A percentile compares a stretch with the other conserved stretches of the same genome.
Evolutionary conservation across 2,797 vertebrate species (phyloP).

Genomic region (Peromyscus aztecus): DNA sequence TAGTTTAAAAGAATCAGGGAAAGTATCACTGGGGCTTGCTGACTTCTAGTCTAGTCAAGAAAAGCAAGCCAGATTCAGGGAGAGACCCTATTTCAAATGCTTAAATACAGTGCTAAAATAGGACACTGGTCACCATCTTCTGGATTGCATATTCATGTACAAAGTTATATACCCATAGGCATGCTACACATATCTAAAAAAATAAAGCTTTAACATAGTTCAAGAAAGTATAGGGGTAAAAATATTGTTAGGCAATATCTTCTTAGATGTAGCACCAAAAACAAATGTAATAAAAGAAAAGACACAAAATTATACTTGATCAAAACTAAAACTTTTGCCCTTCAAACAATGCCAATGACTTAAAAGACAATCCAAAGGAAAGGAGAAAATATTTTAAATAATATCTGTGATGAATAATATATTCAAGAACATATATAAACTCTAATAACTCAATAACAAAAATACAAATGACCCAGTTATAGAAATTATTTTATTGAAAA

Average conservation of each 20-base stretch:
- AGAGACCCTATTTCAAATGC: background rate
- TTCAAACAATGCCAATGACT: background rate
- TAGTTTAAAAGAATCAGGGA: background rate
- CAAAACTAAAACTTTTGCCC: background rate
- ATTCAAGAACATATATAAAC: background rate
- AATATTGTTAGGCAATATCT: background rate
- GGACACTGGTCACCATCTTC: rapidly evolving
- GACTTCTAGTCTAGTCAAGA: background rate
- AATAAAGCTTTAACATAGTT: background rate
- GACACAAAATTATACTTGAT: background rate
- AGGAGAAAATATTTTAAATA: constrained; percentile 12
- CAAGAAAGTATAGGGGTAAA: background rate
- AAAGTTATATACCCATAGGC: background rate
- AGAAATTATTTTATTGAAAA: constrained; percentile 9
- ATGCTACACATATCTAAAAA: background rate
- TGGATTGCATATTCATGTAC: no score
- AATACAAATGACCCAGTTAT: background rate
- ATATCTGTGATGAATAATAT: background rate
- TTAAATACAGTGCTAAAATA: background rate
- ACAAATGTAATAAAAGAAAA: constrained; percentile 1
- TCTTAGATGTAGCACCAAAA: background rate
- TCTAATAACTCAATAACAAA: background rate
- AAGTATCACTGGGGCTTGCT: background rate
- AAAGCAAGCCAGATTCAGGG: background rate
- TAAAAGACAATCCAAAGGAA: background rate